Evolutionary conservation across 1,140 invertebrate genomes (phyloP).

Genomic region (Drosophila persimilis): DNA sequence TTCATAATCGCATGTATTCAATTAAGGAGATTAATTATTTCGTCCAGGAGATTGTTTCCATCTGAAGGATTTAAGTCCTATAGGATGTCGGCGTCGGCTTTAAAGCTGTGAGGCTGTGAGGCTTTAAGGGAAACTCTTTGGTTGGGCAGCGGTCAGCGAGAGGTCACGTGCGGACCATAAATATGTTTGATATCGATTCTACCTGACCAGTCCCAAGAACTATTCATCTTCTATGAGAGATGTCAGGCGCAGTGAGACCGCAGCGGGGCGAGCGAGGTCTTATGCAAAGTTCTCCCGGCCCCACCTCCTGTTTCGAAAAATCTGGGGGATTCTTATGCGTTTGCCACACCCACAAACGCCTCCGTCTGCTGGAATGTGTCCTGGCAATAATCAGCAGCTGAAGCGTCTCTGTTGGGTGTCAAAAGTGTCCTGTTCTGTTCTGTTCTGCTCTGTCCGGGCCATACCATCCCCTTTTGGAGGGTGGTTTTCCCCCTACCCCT

Average conservation of each 20-base stretch:
- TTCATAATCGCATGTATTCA: constrained; percentile 52
- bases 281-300: constrained; percentile 59
- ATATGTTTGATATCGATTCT: constrained; percentile 59
- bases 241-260: constrained; percentile 49
- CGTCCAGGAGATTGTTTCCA: constrained; percentile 5
- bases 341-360: constrained; percentile 23
- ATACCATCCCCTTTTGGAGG: constrained; percentile 17
- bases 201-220: constrained; percentile 70
- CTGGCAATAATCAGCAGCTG: constrained; percentile 74
- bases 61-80: constrained; percentile 17
- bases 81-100: too few species aligned
- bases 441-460: neutral
- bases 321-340: constrained; percentile 11
- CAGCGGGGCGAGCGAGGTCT: neutral
- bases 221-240: constrained; percentile 71
- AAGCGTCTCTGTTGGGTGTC: constrained; percentile 68
- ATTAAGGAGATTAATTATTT: constrained; percentile 56
- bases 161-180: constrained; percentile 67
- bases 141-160: constrained; percentile 49
- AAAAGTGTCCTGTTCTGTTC: constrained; percentile 44
- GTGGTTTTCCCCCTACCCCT: constrained; percentile 22
- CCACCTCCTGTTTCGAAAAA: constrained; percentile 13
- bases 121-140: constrained; percentile 28
- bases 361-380: constrained; percentile 57
- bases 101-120: too few species aligned